Base-by-base conservation (phyloP, 2,888 invertebrate genomes). In the Hipparchia semele region DNA sequence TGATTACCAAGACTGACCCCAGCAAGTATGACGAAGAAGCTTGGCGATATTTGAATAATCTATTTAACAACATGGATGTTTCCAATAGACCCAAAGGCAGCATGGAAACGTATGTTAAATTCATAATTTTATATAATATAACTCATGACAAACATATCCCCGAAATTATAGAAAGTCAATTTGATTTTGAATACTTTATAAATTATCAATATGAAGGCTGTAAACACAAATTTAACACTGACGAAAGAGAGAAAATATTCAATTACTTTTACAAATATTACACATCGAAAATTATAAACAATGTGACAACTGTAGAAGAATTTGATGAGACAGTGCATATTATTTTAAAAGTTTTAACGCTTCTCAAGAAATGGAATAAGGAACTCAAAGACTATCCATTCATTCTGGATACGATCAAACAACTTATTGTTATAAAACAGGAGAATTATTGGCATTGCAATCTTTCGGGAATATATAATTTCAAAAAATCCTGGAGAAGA, bases 401-500 rank as follows among this genome's bases (percentile, higher is more conserved):
- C 2, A 61, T 87, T 23, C 64, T 86, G 8, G 70, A 82, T 3
- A 83, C 82, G 80, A 80, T 91, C 2, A 84, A 76, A 64, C 75
- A 87, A 8, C 65, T 90, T 0, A 76, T 81, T 23, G 77, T 78
- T 71, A 74, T 83, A 2, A 89, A 86, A 66, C 76, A 76, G 71
- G 74, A 81, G 39, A 83, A 86, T 2, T 73, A 73, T 6, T 86
- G 81, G 82, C 73, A 77, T 33, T 70, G 64, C 10, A 75, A 82
- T 68, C 74, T 90, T 49, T 75, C 82, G 0, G 68, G 68, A n/a
- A 76, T 91, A 6, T 91, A 90, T 76, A 79, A 82, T 46, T 69
- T 81, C 7, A 85, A 86, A 3, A 91, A 88, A 74, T 80, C 84
- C 2, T 90, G 88, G 89, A 85, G 83, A 49, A 88, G 81, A 70